Evolutionary conservation across 2,113 vertebrate species (phyloP), one percentile per base, ranked within the genome.

Genomic region (Talpa occidentalis): DNA sequence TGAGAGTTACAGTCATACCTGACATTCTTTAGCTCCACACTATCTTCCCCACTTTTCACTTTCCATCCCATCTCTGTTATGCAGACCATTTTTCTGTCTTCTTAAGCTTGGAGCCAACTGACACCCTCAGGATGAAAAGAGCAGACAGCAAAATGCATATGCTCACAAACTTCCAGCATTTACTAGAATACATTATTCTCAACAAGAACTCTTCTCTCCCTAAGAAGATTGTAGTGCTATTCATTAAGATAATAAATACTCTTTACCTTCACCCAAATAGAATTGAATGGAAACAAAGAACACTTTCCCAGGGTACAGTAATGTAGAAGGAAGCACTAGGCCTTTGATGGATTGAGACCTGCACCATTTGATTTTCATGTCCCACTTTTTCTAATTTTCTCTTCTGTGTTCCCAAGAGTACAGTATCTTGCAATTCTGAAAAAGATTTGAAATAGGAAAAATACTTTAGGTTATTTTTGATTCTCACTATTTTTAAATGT

Each of bases 401-500:
- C 8, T 85, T 93, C 5, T 1, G 84, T 93, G 35, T 56, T 74
- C 0, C 32, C 35, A 64, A 59, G 80, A 80, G 8, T 76, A 47
- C 62, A 35, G 7, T 73, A 94, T 60, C 78, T 87, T 84, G 10
- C 22, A 67, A 32, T 70, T 73, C 60, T 94, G 79, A 52, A 66
- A 92, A 91, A 77, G 19, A 69, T 14, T 6, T 32, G 44, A 40
- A 24, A 42, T 47, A 72, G 88, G 54, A 76, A 88, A 44, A 88
- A 2, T 28, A 60, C 0, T 70, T 85, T 79, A 40, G 15, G 26
- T 56, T 47, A 30, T 69, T 90, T 87, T 80, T 73, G 3, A 35
- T 67, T 40, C 22, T 37, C 35, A 22, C 32, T 40, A 91, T 93
- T 96, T 79, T 24, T 10, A 84, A 90, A 74, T 74, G 10, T 78